Evolutionary conservation across 2,888 invertebrate genomes (phyloP), one percentile per base, ranked within the genome.

Genomic region (Branchipolynoe longqiensis): DNA sequence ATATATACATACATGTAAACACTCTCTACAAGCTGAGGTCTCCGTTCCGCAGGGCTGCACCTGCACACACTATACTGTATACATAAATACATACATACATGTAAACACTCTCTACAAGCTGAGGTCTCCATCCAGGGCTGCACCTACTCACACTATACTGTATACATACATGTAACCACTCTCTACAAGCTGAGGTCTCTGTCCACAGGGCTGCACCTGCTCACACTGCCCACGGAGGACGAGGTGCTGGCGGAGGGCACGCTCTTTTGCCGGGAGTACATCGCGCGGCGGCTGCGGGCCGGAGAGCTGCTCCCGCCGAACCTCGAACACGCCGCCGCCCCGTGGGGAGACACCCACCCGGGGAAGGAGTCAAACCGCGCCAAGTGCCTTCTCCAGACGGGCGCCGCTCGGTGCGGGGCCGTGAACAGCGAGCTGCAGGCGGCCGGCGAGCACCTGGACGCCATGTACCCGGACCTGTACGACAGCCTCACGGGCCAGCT

Each of bases 231-330:
- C 0, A 85, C 33, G 33, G 56, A 54, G 40, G 78, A 74, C 0
- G 85, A 85, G 48, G 84, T 87, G 18, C 78, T 85, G 22, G 81
- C 64, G 22, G 85, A 87, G 83, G 73, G 84, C n/a, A 83, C 28
- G 54, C 58, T 86, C 28, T 82, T 88, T 38, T 87, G 87, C 64
- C 84, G 86, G 59, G 88, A 88, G 64, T 88, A 86, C 73, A 82
- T 88, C 85, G 86, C 83, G 73, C 86, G 73, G 83, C 33, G 88
- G n/a, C 59, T 88, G 56, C 18, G 73, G 36, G 28, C 38, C 0
- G n/a, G 56, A 12, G 54, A 41, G 14, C 84, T 82, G 31, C 78
- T 84, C 38, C 18, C 48, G 1, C 41, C 78, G 48, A 2, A 48
- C n/a, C 6, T 78, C n/a, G 78, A 78, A 38, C 69, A 36, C 36